phyloP scores from a whole-genome alignment of 2,797 vertebrate species.

The Neoniphon sammara region DNA sequence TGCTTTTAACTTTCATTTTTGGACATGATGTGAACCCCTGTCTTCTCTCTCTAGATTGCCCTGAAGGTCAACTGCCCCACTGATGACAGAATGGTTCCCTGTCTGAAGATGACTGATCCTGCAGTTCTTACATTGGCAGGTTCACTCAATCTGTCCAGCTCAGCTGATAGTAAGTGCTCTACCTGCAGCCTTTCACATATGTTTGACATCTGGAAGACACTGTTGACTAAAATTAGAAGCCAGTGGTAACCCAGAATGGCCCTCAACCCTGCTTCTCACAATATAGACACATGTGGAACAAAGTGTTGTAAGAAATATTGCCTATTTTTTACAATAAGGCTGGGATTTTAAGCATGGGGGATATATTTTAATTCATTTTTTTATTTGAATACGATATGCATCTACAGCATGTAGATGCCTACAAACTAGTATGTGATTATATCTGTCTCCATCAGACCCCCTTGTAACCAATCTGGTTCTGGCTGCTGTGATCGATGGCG shows the following conservation, averaged over 20 bases:
- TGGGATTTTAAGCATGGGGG: too few species aligned
- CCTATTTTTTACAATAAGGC: too few species aligned
- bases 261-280: too few species aligned
- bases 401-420: too few species aligned
- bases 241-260: too few species aligned
- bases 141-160: conserved; percentile 55
- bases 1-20: background rate
- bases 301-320: too few species aligned
- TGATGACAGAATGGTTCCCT: conserved; percentile 81
- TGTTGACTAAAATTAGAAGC: too few species aligned
- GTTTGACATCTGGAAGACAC: background rate
- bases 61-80: conserved; percentile 85
- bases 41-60: conserved; percentile 60
- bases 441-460: conserved; percentile 79
- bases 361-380: too few species aligned
- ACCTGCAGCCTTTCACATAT: background rate
- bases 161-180: conserved; percentile 70
- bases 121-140: conserved; percentile 83
- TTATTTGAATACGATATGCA: too few species aligned
- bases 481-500: conserved; percentile 88
- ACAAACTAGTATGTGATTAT: background rate
- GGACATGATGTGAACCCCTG: background rate
- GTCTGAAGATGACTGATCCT: conserved; percentile 86
- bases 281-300: too few species aligned
- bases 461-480: conserved; percentile 82